Percentiles rank a stretch among this genome's conserved stretches.
These are phyloP conservation scores for Percopsis transmontana DNA, from an alignment of 2,113 vertebrate genomes.

Conservation along the genomic window DNA sequence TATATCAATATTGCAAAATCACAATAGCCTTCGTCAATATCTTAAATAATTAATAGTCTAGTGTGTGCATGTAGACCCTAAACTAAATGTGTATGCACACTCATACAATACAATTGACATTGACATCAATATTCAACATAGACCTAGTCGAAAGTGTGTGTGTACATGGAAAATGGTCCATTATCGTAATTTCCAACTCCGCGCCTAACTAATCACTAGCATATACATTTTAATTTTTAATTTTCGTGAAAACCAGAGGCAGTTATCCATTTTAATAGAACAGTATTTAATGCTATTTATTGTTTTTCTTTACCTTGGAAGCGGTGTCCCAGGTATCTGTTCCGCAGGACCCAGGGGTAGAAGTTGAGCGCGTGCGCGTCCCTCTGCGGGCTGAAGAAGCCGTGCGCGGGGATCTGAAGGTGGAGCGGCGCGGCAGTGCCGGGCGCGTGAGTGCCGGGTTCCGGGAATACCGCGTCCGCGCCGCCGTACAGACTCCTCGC, in stretches of 20 bases:
- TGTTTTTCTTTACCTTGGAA: constrained; percentile 70
- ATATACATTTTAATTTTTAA: neutral
- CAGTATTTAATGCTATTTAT: neutral
- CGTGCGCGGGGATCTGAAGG: constrained; percentile 76
- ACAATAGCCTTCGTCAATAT: too few species aligned
- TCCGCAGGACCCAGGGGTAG: constrained; percentile 82
- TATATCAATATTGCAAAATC: too few species aligned
- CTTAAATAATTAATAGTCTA: too few species aligned
- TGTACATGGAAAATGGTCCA: too few species aligned
- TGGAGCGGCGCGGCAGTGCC: constrained; percentile 70
- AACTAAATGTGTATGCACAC: too few species aligned
- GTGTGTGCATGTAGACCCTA: too few species aligned
- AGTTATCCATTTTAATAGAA: neutral
- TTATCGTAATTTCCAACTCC: too few species aligned
- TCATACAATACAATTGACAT: too few species aligned
- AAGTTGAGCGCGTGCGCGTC: constrained; percentile 77
- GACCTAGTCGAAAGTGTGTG: too few species aligned
- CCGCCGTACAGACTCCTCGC: constrained; percentile 75
- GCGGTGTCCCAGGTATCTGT: constrained; percentile 78
- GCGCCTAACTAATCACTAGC: too few species aligned
- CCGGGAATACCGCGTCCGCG: constrained; percentile 77
- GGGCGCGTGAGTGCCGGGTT: constrained; percentile 67
- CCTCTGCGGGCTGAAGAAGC: constrained; percentile 78
- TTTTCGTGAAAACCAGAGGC: neutral
- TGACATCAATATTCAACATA: too few species aligned